Evolutionary conservation across 30 jellyfish, hydroid and myxozoan genomes (phyloP).

Genomic region (Sanderia malayensis): DNA sequence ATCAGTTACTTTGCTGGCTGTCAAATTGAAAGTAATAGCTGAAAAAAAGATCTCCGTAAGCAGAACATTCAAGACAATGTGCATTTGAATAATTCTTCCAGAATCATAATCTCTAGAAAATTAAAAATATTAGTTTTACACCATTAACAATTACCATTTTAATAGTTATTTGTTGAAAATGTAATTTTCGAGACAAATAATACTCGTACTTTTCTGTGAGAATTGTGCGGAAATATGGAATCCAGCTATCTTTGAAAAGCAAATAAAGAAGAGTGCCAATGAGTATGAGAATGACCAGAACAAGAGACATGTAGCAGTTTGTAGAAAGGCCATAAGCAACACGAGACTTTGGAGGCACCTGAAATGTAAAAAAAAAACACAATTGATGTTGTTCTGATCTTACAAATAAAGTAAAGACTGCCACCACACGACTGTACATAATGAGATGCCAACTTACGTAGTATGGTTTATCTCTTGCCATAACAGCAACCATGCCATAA

Average conservation of each 20-base stretch:
- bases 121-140: no score
- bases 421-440: no score
- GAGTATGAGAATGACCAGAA: conserved; percentile 70
- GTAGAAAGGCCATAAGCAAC: conserved; percentile 75
- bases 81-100: conserved; percentile 93
- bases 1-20: conserved; percentile 58
- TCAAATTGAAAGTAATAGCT: conserved; percentile 61
- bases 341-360: conserved; percentile 58
- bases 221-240: conserved; percentile 61
- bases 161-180: no score
- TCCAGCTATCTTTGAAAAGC: conserved; percentile 91
- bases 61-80: conserved; percentile 70
- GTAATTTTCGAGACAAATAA: no score
- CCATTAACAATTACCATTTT: no score
- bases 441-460: no score
- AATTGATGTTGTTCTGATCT: no score
- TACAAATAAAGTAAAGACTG: no score
- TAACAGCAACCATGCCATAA: conserved; percentile 86
- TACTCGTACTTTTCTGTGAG: conserved; percentile 63
- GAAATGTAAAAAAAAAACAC: not conserved
- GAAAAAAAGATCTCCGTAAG: conserved; percentile 77
- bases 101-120: conserved; percentile 74
- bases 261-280: conserved; percentile 70
- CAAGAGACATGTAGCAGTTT: conserved; percentile 71
- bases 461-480: conserved; percentile 64